These are phyloP conservation scores for Nestor notabilis DNA, from an alignment of 2,113 vertebrate genomes.

Conservation along the genomic window DNA sequence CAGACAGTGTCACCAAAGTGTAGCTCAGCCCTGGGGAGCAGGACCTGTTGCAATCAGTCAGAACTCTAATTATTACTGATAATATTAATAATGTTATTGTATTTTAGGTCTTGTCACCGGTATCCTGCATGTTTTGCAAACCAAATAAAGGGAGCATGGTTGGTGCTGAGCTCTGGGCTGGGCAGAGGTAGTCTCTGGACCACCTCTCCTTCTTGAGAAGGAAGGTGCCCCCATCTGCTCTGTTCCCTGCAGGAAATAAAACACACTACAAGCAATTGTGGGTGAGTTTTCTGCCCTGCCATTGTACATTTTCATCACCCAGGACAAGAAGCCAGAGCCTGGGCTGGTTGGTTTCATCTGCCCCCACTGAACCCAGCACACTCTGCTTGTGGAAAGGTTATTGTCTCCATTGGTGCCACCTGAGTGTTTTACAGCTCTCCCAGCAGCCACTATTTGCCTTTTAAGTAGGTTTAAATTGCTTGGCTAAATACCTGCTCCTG, in stretches of 20 bases:
- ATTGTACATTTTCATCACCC: accelerated
- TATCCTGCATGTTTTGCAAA: not conserved
- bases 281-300: not conserved
- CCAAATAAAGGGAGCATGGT: accelerated
- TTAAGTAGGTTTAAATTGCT: not conserved
- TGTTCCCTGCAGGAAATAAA: not conserved
- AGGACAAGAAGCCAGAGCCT: not conserved
- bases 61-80: not conserved
- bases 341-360: not conserved
- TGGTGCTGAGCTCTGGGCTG: not conserved
- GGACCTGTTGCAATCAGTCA: not conserved
- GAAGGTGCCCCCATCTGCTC: too few species aligned
- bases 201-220: not conserved
- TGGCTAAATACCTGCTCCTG: not conserved
- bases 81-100: not conserved
- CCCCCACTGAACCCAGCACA: accelerated
- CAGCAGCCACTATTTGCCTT: not conserved
- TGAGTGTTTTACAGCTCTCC: not conserved
- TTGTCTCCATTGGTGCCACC: not conserved
- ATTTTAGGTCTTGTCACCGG: not conserved
- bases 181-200: not conserved
- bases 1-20: not conserved
- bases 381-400: not conserved
- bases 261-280: accelerated
- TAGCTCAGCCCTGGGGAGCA: not conserved